Percentiles rank a stretch among this genome's conserved stretches.
These are phyloP conservation scores for Allophyes oxyacanthae DNA, from an alignment of 2,888 invertebrate species.

Conservation along the genomic window DNA sequence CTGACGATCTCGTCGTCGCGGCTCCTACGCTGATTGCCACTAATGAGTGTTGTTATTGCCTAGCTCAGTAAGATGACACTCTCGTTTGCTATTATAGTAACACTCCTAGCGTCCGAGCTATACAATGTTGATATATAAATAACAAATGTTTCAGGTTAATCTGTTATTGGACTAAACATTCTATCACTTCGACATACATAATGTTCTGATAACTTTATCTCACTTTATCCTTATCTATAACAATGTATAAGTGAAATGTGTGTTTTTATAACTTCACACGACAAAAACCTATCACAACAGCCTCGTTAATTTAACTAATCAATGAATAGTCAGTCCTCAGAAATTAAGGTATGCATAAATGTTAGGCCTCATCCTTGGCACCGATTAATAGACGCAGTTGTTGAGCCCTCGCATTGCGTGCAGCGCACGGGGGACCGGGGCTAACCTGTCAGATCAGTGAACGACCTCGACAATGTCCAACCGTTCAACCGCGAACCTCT, in stretches of 20 bases:
- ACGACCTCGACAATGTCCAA: slow-evolving; percentile 82
- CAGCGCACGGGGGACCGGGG: slow-evolving; percentile 65
- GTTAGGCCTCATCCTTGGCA: slow-evolving; percentile 73
- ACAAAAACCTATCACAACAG: slow-evolving; percentile 58
- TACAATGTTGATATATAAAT: slow-evolving; percentile 61
- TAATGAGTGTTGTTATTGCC: slow-evolving; percentile 54
- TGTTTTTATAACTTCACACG: slow-evolving; percentile 63
- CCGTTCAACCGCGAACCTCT: slow-evolving; percentile 65
- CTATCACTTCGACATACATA: slow-evolving; percentile 63
- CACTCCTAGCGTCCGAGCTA: slow-evolving; percentile 41
- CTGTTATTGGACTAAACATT: slow-evolving; percentile 50
- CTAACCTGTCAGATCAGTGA: slow-evolving; percentile 84
- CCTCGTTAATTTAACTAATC: slow-evolving; percentile 55
- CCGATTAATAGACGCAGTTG: slow-evolving; percentile 64
- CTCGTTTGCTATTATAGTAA: slow-evolving; percentile 61
- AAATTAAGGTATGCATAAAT: slow-evolving; percentile 47
- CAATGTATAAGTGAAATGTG: slow-evolving; percentile 67
- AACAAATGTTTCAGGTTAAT: slow-evolving; percentile 56
- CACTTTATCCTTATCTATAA: slow-evolving; percentile 73
- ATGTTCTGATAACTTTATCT: slow-evolving; percentile 74
- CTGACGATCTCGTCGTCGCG: slow-evolving; percentile 51
- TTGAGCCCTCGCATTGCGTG: slow-evolving; percentile 64
- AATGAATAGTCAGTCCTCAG: slow-evolving; percentile 44
- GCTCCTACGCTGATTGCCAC: slow-evolving; percentile 49
- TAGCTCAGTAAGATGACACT: slow-evolving; percentile 57